A percentile compares a stretch with the other conserved stretches of the same genome.
Conservation (phyloP, 2,797 vertebrate species). For the Danio tinwini region DNA sequence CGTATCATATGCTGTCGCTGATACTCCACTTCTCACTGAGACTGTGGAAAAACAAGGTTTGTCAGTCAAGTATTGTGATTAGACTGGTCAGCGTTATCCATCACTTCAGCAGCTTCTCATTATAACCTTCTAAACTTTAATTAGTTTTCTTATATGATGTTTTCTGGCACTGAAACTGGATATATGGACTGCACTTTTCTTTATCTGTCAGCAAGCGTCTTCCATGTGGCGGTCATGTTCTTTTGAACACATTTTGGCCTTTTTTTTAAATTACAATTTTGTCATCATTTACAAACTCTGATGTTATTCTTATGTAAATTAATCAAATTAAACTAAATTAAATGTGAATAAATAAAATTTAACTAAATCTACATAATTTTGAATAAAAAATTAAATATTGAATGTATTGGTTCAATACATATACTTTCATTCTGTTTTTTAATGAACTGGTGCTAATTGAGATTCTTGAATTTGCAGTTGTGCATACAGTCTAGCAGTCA, state of each 20-base stretch:
- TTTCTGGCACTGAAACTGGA: slow-evolving; percentile 66
- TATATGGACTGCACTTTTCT: slow-evolving; percentile 6
- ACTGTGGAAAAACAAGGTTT: slow-evolving; percentile 53
- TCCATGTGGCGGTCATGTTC: background rate
- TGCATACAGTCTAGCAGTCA: no score
- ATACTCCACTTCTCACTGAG: slow-evolving; percentile 50
- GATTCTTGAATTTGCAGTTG: no score
- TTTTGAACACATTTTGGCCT: background rate
- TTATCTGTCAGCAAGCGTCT: no score
- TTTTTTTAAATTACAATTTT: background rate
- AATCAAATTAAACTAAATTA: no score
- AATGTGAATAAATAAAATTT: no score
- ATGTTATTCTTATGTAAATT: no score
- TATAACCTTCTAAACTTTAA: slow-evolving; percentile 55
- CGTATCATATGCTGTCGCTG: slow-evolving; percentile 40
- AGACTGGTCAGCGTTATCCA: slow-evolving; percentile 47
- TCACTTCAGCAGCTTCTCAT: slow-evolving; percentile 75
- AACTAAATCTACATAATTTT: no score
- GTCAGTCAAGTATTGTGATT: slow-evolving; percentile 55
- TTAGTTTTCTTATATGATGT: slow-evolving; percentile 63
- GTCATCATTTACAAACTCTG: no score
- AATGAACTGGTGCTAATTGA: no score
- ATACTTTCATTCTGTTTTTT: no score
- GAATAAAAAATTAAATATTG: no score
- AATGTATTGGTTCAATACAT: no score